Conservation (phyloP, 1,140 invertebrate species). For the Drosophila albomicans region DNA sequence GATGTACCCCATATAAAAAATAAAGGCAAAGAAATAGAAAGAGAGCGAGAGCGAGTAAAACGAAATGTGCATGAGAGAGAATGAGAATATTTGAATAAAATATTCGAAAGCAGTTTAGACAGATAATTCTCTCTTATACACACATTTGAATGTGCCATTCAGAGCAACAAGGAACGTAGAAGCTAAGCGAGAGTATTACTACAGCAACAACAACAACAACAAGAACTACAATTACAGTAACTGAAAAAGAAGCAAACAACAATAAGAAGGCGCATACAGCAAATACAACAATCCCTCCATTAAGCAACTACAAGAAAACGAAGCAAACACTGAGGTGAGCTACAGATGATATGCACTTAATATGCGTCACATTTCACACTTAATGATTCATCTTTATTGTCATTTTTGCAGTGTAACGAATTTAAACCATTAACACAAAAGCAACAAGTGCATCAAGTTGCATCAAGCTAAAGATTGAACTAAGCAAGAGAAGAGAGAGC, state of each 20-base stretch:
- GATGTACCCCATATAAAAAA: neutral
- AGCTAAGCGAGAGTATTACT: conserved; percentile 81
- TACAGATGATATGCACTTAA: neutral
- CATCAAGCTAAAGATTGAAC: neutral
- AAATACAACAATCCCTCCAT: conserved; percentile 77
- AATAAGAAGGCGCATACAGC: conserved; percentile 45
- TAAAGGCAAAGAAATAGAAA: neutral
- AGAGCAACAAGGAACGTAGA: conserved; percentile 69
- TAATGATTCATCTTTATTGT: conserved; percentile 4
- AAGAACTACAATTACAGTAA: conserved; percentile 9
- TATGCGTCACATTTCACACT: neutral
- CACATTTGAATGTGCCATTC: conserved; percentile 74
- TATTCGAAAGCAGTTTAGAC: conserved; percentile 22
- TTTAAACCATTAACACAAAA: conserved; percentile 52
- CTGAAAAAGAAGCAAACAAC: conserved; percentile 20
- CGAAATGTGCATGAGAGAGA: conserved; percentile 18
- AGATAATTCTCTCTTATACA: conserved; percentile 37
- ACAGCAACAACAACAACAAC: conserved; percentile 44
- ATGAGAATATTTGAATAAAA: conserved; percentile 59
- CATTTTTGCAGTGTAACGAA: conserved; percentile 72
- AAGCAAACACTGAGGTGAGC: conserved; percentile 51
- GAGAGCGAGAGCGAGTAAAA: neutral
- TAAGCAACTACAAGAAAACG: conserved; percentile 38
- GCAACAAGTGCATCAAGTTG: conserved; percentile 16
- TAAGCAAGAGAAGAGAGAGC: conserved; percentile 6